These are phyloP conservation scores for Heterochromis multidens DNA, from an alignment of 2,113 vertebrate genomes.

Conservation along the genomic window DNA sequence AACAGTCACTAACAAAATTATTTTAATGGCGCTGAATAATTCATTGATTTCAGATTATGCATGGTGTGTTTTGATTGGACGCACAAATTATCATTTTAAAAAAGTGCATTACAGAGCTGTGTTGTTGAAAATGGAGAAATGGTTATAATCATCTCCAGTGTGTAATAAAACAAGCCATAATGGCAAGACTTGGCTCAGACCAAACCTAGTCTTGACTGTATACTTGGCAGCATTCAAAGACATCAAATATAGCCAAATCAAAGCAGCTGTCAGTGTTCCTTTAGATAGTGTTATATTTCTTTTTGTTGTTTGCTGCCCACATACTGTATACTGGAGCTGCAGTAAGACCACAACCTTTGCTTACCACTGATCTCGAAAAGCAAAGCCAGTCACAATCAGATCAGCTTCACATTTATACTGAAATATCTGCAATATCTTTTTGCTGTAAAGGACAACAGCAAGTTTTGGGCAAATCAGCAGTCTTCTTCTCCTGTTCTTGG, in stretches of 20 bases:
- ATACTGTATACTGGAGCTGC: background rate
- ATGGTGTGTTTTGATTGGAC: conserved; percentile 50
- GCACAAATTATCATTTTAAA: conserved; percentile 9
- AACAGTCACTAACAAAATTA: conserved; percentile 54
- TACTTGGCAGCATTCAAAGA: conserved; percentile 45
- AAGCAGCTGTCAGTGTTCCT: conserved; percentile 17
- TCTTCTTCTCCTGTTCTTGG: background rate
- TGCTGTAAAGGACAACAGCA: background rate
- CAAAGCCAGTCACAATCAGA: background rate
- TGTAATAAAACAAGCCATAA: conserved; percentile 38
- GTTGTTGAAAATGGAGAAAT: conserved; percentile 20
- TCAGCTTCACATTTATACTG: background rate
- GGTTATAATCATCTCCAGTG: conserved; percentile 19
- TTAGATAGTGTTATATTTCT: conserved; percentile 2
- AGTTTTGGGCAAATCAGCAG: background rate
- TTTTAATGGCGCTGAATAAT: conserved; percentile 61
- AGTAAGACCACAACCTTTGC: background rate
- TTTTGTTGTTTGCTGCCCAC: conserved; percentile 27
- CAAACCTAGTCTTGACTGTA: conserved; percentile 23
- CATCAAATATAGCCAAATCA: background rate
- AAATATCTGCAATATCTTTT: background rate
- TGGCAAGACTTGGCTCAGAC: conserved; percentile 33
- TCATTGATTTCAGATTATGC: conserved; percentile 50
- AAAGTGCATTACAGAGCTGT: background rate
- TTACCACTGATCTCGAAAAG: background rate